A percentile compares a stretch with the other conserved stretches of the same genome.
phyloP scores from a whole-genome alignment of 2,113 vertebrate species.

The Serilophus lunatus region DNA sequence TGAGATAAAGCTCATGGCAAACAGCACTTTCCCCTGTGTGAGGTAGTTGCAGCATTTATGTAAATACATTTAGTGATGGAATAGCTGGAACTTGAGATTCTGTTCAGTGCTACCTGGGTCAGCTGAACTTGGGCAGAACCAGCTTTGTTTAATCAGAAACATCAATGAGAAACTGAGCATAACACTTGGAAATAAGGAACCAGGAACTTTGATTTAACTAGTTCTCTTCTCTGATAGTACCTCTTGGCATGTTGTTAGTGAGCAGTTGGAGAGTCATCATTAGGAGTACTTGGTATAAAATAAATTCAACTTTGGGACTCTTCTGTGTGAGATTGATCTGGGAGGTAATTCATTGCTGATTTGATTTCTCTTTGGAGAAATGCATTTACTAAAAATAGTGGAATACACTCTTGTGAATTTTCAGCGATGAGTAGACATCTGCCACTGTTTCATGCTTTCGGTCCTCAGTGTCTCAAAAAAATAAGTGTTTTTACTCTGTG shows the following conservation, averaged over 20 bases:
- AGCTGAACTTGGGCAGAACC: not conserved
- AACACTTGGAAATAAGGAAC: not conserved
- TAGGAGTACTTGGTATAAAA: not conserved
- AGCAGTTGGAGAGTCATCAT: not conserved
- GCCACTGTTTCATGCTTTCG: not conserved
- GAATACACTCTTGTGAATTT: not conserved
- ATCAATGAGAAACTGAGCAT: not conserved
- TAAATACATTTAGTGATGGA: not conserved
- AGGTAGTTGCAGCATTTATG: not conserved
- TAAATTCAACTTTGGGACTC: not conserved
- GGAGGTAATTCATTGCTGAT: not conserved
- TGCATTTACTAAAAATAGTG: not conserved
- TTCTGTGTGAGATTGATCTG: accelerated
- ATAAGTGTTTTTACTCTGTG: not conserved
- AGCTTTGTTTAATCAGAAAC: not conserved
- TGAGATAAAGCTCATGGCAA: not conserved
- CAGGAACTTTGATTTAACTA: not conserved
- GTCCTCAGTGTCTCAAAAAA: not conserved
- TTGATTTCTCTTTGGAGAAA: not conserved
- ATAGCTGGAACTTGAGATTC: not conserved
- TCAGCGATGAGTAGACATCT: not conserved
- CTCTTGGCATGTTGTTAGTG: not conserved
- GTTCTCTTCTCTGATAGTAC: not conserved
- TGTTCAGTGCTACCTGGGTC: not conserved
- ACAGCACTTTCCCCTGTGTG: not conserved